These are phyloP conservation scores for Sander vitreus DNA, from an alignment of 2,113 vertebrate species.

Conservation along the genomic window DNA sequence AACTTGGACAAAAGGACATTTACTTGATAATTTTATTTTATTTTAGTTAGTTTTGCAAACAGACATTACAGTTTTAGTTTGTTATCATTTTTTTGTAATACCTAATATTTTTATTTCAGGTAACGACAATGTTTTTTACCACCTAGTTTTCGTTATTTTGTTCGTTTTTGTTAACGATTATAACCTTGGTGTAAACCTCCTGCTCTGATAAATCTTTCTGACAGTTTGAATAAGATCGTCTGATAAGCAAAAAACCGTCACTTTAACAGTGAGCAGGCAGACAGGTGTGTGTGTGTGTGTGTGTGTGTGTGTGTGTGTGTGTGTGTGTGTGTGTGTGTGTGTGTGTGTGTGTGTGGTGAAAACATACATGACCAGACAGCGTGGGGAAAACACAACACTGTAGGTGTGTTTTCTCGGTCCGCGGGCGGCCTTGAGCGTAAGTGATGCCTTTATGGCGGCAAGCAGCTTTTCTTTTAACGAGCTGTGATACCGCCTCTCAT, in stretches of 20 bases:
- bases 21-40: no score
- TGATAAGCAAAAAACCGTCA: conserved; percentile 75
- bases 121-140: no score
- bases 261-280: conserved; percentile 46
- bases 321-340: conserved; percentile 38
- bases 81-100: no score
- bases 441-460: conserved; percentile 68
- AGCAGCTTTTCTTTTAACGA: conserved; percentile 58
- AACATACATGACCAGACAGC: conserved; percentile 29
- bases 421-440: conserved; percentile 67
- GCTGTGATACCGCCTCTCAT: conserved; percentile 70
- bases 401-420: conserved; percentile 38
- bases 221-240: conserved; percentile 70
- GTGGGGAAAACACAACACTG: conserved; percentile 33
- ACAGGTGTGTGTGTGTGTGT: conserved; percentile 60
- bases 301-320: conserved; percentile 33
- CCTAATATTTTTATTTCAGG: no score
- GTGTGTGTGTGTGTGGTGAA: conserved; percentile 16
- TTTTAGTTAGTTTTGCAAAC: no score
- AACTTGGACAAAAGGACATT: no score
- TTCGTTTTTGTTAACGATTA: no score
- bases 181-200: neutral
- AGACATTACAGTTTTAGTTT: no score
- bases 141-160: no score
- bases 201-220: conserved; percentile 29